phyloP scores from a whole-genome alignment of 2,888 invertebrate genomes.

The Cylindroiulus punctatus region DNA sequence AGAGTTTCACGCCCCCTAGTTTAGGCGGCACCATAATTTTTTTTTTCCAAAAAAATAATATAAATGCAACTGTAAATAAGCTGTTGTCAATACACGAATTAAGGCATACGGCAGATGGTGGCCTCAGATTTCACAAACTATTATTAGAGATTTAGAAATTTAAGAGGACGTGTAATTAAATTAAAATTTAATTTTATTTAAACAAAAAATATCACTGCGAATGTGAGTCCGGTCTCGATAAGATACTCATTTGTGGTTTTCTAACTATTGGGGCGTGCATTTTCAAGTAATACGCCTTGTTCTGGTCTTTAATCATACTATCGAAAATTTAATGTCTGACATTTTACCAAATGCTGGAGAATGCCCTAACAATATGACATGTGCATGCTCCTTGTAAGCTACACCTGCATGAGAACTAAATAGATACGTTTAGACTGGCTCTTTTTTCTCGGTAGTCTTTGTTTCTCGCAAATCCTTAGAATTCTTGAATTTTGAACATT shows the following conservation, averaged over 20 bases:
- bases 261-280: constrained; percentile 18
- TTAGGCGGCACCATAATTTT: too few species aligned
- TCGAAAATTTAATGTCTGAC: background rate
- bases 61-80: background rate
- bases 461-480: too few species aligned
- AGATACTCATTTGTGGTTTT: background rate
- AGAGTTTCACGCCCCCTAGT: too few species aligned
- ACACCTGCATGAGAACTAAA: background rate
- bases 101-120: background rate
- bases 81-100: background rate
- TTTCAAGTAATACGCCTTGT: background rate
- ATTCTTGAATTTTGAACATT: too few species aligned
- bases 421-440: background rate
- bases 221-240: background rate
- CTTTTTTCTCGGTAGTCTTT: too few species aligned
- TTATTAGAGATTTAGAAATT: background rate
- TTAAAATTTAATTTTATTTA: background rate
- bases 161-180: background rate
- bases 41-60: background rate
- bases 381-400: background rate
- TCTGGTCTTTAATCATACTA: background rate
- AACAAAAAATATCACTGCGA: background rate
- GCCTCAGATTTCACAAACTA: background rate
- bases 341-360: background rate
- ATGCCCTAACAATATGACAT: background rate